Base-by-base conservation (phyloP, 2,113 vertebrate species). In the Myrmophylax atrothorax region DNA sequence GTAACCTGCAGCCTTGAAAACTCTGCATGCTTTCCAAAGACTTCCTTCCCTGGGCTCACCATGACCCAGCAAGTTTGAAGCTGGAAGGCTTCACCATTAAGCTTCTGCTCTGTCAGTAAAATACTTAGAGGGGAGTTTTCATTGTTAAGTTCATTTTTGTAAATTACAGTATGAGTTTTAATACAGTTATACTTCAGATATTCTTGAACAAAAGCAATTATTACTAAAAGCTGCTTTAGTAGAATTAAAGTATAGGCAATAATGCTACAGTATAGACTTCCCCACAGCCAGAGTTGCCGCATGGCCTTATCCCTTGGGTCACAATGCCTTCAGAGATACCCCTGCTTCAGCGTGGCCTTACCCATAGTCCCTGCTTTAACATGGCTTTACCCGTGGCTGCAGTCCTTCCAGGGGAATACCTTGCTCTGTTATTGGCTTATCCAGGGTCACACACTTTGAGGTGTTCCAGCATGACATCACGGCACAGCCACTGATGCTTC, bases 21-120 rank as follows among this genome's bases (percentile, higher is more conserved):
- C 38, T n/a, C 19, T 2, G 7, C 28, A 14, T 8, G 12, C 20
- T 53, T 80, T 58, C 40, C 3, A 2, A 76, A 46, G 49, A 64
- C 18, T 47, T 46, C 19, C n/a, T 49, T 67, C 25, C 33, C 50
- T 10, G 26, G 23, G 44, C n/a, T 89, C 29, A 20, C 33, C 23
- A 52, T 35, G 62, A 93, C 5, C 55, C n/a, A 87, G 47, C 19
- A 89, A 84, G 56, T 78, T 38, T 59, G 60, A 93, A 91, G 64
- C 7, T 69, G 17, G 37, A 70, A 87, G 50, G n/a, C 7, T 75
- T 22, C 8, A 74, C 19, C 66, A 42, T 31, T 38, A 80, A n/a
- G 23, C 12, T 87, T 62, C 58, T 55, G 33, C 29, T 75, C n/a
- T 33, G 10, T 29, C 77, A 59, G n/a, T 50, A 74, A 70, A 81